Conservation (phyloP, 2,888 invertebrate genomes). For the Lepeophtheirus nordmannii region DNA sequence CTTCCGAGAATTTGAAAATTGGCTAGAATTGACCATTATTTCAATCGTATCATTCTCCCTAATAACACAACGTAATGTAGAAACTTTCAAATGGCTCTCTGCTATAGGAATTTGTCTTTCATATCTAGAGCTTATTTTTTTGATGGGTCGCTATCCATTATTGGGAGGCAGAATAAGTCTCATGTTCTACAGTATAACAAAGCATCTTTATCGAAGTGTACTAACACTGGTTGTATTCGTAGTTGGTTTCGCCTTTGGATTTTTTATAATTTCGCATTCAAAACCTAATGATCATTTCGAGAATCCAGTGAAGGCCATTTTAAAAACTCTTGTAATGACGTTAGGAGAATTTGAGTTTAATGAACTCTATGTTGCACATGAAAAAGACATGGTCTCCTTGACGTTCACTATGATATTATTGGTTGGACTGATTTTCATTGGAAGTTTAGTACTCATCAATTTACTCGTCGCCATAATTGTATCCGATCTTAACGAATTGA, state of each 20-base stretch:
- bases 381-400: neutral
- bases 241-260: constrained; percentile 20
- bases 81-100: constrained; percentile 16
- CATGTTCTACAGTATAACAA: constrained; percentile 18
- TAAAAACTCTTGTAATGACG: constrained; percentile 7
- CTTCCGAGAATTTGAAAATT: constrained; percentile 18
- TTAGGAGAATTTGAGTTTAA: constrained; percentile 15
- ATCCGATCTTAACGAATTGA: constrained; percentile 7
- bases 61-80: constrained; percentile 2
- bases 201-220: constrained; percentile 3
- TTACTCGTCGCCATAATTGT: constrained; percentile 12
- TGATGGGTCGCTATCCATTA: constrained; percentile 9
- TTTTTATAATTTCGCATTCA: constrained; percentile 8
- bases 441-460: constrained; percentile 10
- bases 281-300: constrained; percentile 4
- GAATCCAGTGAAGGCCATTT: constrained; percentile 15
- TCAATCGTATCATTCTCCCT: neutral
- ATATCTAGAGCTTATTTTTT: constrained; percentile 18
- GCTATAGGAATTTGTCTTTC: constrained; percentile 11
- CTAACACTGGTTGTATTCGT: constrained; percentile 6
- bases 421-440: constrained; percentile 1
- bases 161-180: constrained; percentile 11
- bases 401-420: constrained; percentile 2
- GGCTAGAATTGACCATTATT: constrained; percentile 5
- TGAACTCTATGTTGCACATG: constrained; percentile 8